Evolutionary conservation across 2,113 vertebrate genomes (phyloP), one percentile per base, ranked within the genome.

Genomic region (Haemorhous mexicanus): DNA sequence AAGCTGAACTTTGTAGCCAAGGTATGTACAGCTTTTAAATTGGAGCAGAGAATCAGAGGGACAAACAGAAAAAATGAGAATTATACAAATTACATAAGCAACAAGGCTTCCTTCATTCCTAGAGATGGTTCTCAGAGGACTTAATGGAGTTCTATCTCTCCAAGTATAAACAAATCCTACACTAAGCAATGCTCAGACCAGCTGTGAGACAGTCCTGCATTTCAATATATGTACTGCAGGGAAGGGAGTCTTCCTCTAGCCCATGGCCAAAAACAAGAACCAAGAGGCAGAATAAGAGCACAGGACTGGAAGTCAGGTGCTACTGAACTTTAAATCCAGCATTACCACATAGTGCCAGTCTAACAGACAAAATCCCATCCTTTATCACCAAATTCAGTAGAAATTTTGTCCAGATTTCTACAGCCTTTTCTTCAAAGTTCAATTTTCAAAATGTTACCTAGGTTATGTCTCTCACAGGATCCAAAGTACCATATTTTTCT

Each of bases 31-130:
- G 47, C 23, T 95, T 85, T 83, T 83, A 67, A 91, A 93, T 3
- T 59, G 59, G 64, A 94, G 55, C 37, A 83, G 28, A 37, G 27
- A 37, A 80, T 59, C 58, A 87, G 58, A 66, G 43, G 85, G 6
- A 63, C 23, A 93, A 94, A 87, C 16, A 89, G 43, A 85, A 94
- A 94, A 87, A 91, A 82, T 30, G 10, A 69, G 23, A 91, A 66
- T 2, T 27, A 26, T 58, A 92, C 78, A 95, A 80, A 86, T 86
- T 59, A 84, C 59, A 86, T 33, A 77, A 93, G 77, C 78, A 87
- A 50, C 37, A 58, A 85, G 68, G 55, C 21, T 92, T 93, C 68
- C 68, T 88, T 83, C 67, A 70, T 77, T 94, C 82, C 72, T 68
- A 93, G 75, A 87, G 68, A 80, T 35, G 59, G 19, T 46, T 95